Percentiles rank a stretch among this genome's conserved stretches.
Evolutionary conservation across 2,888 invertebrate genomes (phyloP).

Genomic region (Andrena bicolor): DNA sequence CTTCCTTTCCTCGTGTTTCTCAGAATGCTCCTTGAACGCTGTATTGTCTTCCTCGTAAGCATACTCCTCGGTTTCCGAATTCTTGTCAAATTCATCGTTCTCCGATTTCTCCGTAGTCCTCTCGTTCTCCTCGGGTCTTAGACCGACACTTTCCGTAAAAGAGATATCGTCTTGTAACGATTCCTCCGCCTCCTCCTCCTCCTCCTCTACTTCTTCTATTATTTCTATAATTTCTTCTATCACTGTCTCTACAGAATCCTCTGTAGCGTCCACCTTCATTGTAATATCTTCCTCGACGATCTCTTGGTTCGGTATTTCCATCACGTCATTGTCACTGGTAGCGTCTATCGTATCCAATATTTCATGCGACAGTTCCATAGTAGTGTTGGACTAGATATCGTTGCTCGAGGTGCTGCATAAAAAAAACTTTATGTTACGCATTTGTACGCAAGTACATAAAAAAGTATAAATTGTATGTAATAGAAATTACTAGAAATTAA

Average conservation of each 20-base stretch:
- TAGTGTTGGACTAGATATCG: slow-evolving; percentile 10
- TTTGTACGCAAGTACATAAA: background rate
- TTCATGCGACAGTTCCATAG: slow-evolving; percentile 66
- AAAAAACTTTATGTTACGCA: slow-evolving; percentile 8
- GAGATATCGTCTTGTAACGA: slow-evolving; percentile 9
- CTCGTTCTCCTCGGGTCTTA: slow-evolving; percentile 14
- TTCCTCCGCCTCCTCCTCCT: slow-evolving; percentile 63
- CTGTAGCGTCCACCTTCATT: slow-evolving; percentile 74
- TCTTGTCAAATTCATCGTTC: slow-evolving; percentile 34
- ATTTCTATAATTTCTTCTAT: slow-evolving; percentile 82
- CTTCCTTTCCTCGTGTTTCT: slow-evolving; percentile 33
- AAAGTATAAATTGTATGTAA: background rate
- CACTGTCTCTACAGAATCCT: slow-evolving; percentile 73
- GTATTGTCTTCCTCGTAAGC: slow-evolving; percentile 52
- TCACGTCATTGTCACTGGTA: slow-evolving; percentile 68
- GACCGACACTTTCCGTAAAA: slow-evolving; percentile 1
- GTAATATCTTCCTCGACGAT: slow-evolving; percentile 78
- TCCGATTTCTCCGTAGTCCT: slow-evolving; percentile 22
- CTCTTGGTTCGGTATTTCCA: slow-evolving; percentile 75
- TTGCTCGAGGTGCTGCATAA: slow-evolving; percentile 9
- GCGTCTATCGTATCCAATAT: slow-evolving; percentile 63
- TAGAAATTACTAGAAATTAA: no score
- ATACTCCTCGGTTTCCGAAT: slow-evolving; percentile 54
- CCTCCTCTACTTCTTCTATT: slow-evolving; percentile 80
- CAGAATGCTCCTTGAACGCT: slow-evolving; percentile 21